Base-by-base conservation (phyloP, 2,113 vertebrate species). In the Corvus cornix region DNA sequence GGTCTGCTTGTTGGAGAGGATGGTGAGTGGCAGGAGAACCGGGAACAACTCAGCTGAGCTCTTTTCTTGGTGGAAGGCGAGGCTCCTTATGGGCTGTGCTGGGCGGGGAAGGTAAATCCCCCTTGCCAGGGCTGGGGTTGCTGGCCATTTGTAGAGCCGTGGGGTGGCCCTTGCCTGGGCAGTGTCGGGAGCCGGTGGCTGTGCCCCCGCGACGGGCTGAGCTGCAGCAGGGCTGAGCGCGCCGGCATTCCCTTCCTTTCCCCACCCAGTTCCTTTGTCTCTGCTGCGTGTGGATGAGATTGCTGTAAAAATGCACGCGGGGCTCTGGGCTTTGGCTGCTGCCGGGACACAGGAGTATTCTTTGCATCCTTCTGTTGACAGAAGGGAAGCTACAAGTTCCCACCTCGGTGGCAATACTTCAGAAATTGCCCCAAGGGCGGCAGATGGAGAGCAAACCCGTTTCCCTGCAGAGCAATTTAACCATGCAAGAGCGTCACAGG, bases 181-280 rank as follows among this genome's bases (percentile, higher is more conserved):
- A 11, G 16, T 3, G 31, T 82, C 28, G 31, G 48, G 14, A 31
- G 37, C 33, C 24, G 3, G 1, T 24, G 56, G 33, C 78, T 35
- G 30, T 52, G 41, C 33, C 28, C 10, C 37, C 35, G 59, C 30
- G 2, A 53, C 31, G 64, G 22, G 2, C 55, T 39, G 35, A 70
- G 73, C 95, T n/a, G 73, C 91, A 23, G 94, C 44, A 3, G 30
- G 16, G 72, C n/a, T n/a, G 70, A 72, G 70, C 9, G 30, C 27
- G 7, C 53, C 3, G 18, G 44, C 69, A 2, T 74, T 46, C 59
- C 39, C 17, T 39, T 35, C 78, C 86, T 75, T 94, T 89, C 72
- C 68, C 63, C 90, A 81, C 88, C 94, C 74, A 82, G 68, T 97
- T 94, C 56, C 83, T 96, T 78, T 96, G 89, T 96, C 78, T 97